Evolutionary conservation across 2,113 vertebrate species (phyloP), one percentile per base, ranked within the genome.

Genomic region (Chinchilla lanigera): DNA sequence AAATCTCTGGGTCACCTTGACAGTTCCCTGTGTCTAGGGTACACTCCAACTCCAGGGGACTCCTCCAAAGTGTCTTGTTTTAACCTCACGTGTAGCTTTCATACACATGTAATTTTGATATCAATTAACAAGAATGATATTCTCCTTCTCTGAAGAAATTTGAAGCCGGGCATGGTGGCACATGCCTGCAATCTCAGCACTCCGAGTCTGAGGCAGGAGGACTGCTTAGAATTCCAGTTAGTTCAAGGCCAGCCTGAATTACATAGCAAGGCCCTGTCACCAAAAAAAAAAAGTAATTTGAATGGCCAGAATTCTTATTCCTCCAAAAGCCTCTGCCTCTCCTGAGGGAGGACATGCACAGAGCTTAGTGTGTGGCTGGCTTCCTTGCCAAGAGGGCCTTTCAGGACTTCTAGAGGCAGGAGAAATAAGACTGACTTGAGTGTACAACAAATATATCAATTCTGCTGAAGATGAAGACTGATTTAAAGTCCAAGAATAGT

Each of bases 401-500:
- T n/a, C 38, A 58, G 75, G 67, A 69, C n/a, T 22, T 93, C 41
- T 28, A 81, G 52, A 16, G 12, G 60, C n/a, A 52, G 24, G 52
- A 95, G 58, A 77, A 94, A 89, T 16, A 86, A 86, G 52, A 86
- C 26, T 78, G 71, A 89, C 12, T 54, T 35, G 92, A 67, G 61
- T 33, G 6, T 69, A 33, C 50, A 75, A 96, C 22, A 75, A 75
- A 50, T 65, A 30, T 35, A 60, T 52, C 44, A 86, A 63, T 89
- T 95, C 63, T 91, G 38, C 28, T 30, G 38, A 89, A 86, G 58
- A 88, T 41, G 13, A 96, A 88, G 63, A 86, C 86, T 92, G 73
- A 93, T 80, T 93, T 71, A 28, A 90, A 95, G 38, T 69, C 89
- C 3, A 86, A 86, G 41, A 73, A 94, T 4, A 71, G 47, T 67